Percentiles rank a stretch among this genome's conserved stretches.
Conservation (phyloP, 2,888 invertebrate species). For the Drosophila lutescens region DNA sequence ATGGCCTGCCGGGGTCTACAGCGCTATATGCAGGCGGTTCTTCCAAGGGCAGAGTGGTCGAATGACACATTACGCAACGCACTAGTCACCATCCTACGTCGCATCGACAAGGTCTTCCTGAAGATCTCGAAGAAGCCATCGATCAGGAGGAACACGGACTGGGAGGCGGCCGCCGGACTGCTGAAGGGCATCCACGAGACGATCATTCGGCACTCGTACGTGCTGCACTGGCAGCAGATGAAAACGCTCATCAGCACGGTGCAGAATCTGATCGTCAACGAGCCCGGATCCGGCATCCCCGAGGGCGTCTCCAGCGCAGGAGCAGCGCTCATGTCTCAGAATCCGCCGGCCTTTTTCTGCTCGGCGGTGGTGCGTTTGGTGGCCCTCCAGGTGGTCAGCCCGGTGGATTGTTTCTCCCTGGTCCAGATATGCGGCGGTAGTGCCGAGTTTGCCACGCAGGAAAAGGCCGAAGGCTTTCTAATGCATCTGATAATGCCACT, state of each 20-base stretch:
- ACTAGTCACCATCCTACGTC: slow-evolving; percentile 93
- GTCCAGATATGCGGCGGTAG: slow-evolving; percentile 98
- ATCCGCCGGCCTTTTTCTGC: slow-evolving; percentile 97
- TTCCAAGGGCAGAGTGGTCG: slow-evolving; percentile 96
- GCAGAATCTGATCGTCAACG: slow-evolving; percentile 87
- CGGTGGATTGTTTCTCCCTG: slow-evolving; percentile 95
- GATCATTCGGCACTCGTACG: slow-evolving; percentile 95
- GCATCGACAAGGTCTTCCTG: slow-evolving; percentile 97
- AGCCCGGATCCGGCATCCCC: slow-evolving; percentile 83
- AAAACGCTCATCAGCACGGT: slow-evolving; percentile 94
- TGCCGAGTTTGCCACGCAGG: slow-evolving; percentile 93
- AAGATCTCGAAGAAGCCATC: slow-evolving; percentile 99
- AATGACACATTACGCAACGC: slow-evolving; percentile 91
- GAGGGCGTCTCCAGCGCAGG: slow-evolving; percentile 93
- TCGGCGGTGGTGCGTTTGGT: slow-evolving; percentile 97
- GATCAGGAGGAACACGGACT: slow-evolving; percentile 96
- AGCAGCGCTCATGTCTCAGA: slow-evolving; percentile 94
- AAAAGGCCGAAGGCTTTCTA: slow-evolving; percentile 97
- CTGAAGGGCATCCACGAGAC: slow-evolving; percentile 98
- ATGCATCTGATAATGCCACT: slow-evolving; percentile 98
- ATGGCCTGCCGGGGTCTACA: slow-evolving; percentile 98
- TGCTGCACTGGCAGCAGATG: slow-evolving; percentile 97
- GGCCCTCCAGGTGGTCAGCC: slow-evolving; percentile 96
- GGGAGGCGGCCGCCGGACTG: slow-evolving; percentile 97
- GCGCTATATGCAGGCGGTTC: slow-evolving; percentile 94